Percentiles rank a stretch among this genome's conserved stretches.
phyloP scores from a whole-genome alignment of 2,113 vertebrate genomes.

The Misgurnus anguillicaudatus region DNA sequence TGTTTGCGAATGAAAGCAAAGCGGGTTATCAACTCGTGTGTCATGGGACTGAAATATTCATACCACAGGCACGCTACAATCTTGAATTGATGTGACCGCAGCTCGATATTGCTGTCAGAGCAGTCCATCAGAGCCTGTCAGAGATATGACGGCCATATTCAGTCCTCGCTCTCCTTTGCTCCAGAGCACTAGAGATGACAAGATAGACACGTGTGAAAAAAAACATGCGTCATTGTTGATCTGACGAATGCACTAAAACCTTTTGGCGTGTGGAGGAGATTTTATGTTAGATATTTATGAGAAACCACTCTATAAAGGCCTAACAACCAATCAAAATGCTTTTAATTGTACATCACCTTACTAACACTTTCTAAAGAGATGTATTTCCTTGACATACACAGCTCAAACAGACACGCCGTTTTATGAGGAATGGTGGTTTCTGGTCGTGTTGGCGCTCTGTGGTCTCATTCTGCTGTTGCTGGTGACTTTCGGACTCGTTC shows the following conservation, averaged over 20 bases:
- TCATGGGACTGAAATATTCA: constrained; percentile 32
- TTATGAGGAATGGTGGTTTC: constrained; percentile 98
- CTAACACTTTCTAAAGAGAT: background rate
- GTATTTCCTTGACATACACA: constrained; percentile 58
- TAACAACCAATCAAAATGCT: no score
- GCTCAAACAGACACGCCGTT: constrained; percentile 86
- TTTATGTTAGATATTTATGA: background rate
- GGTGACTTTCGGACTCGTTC: constrained; percentile 83
- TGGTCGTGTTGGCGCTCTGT: constrained; percentile 89
- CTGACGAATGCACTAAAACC: background rate
- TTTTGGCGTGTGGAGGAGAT: no score
- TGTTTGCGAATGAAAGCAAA: constrained; percentile 35
- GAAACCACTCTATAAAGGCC: background rate
- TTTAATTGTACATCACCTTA: no score
- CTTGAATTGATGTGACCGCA: constrained; percentile 42
- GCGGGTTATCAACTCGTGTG: constrained; percentile 3
- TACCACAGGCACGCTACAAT: constrained; percentile 30
- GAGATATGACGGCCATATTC: constrained; percentile 42
- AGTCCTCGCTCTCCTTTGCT: constrained; percentile 39
- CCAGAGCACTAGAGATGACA: constrained; percentile 15
- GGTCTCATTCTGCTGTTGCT: constrained; percentile 88
- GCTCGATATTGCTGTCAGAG: constrained; percentile 41
- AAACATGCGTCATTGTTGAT: background rate
- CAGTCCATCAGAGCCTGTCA: constrained; percentile 36
- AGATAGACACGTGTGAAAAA: constrained; percentile 8